These are phyloP conservation scores for Chaetogeoica ovagalla DNA, from an alignment of 2,888 invertebrate genomes.

Conservation along the genomic window DNA sequence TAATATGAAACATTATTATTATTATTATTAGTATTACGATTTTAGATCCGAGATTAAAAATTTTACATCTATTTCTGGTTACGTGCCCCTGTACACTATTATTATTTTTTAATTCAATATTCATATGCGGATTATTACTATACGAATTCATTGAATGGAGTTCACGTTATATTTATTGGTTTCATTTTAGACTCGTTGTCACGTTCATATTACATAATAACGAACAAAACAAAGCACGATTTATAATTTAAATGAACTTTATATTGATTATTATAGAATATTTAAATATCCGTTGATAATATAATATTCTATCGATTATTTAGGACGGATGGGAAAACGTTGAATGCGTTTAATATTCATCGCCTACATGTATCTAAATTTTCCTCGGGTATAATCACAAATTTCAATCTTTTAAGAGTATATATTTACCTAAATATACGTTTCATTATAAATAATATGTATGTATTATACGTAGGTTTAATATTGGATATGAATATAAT, in stretches of 20 bases:
- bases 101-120: neutral
- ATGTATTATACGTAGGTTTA: neutral
- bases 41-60: conserved; percentile 11
- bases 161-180: neutral
- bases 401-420: conserved; percentile 12
- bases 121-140: neutral
- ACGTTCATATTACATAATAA: neutral
- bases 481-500: conserved; percentile 20
- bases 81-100: neutral
- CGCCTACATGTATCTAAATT: neutral
- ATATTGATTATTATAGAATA: neutral
- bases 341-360: conserved; percentile 18
- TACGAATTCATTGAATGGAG: neutral
- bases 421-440: neutral
- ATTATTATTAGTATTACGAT: neutral
- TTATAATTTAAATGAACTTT: conserved; percentile 18
- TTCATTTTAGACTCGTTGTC: neutral
- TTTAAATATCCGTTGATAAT: conserved; percentile 23
- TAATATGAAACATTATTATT: neutral
- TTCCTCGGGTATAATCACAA: neutral
- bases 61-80: neutral
- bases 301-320: conserved; percentile 8
- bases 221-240: neutral
- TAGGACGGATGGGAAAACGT: neutral
- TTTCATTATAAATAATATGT: neutral